Conservation (phyloP, 1,140 invertebrate species). For the Aphaenogaster floridana region DNA sequence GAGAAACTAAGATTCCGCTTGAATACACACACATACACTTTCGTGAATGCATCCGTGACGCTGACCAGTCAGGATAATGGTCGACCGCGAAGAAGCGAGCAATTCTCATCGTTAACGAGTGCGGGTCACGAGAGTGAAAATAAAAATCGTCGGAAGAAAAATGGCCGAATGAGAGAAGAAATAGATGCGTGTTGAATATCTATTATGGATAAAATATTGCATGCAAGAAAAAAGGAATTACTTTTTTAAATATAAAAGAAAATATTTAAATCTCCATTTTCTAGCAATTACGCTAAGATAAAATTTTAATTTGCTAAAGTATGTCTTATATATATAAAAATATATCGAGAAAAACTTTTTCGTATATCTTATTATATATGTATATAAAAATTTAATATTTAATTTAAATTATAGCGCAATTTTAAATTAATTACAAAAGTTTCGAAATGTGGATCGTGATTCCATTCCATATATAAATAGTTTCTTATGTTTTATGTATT, state of each 20-base stretch:
- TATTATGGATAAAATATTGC: neutral
- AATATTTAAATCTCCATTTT: constrained; percentile 13
- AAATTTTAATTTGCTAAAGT: constrained; percentile 6
- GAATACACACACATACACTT: neutral
- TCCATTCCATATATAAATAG: neutral
- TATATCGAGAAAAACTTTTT: too few relatives aligned
- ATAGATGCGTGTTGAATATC: neutral
- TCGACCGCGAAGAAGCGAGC: constrained; percentile 28
- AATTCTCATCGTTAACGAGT: constrained; percentile 65
- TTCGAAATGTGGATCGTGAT: neutral
- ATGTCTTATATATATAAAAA: neutral
- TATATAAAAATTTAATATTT: neutral
- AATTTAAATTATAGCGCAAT: neutral
- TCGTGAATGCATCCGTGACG: constrained; percentile 1
- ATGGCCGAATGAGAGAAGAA: constrained; percentile 12
- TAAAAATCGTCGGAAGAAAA: constrained; percentile 63
- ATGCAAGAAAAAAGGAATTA: neutral
- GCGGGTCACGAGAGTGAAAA: constrained; percentile 54
- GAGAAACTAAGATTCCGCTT: constrained; percentile 1
- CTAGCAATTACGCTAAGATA: neutral
- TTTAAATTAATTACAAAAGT: neutral
- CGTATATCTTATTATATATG: too few relatives aligned
- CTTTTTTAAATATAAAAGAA: neutral
- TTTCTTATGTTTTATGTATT: neutral
- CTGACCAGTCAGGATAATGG: constrained; percentile 43